Conservation (phyloP, 1,140 invertebrate species). For the Radopholus similis region DNA sequence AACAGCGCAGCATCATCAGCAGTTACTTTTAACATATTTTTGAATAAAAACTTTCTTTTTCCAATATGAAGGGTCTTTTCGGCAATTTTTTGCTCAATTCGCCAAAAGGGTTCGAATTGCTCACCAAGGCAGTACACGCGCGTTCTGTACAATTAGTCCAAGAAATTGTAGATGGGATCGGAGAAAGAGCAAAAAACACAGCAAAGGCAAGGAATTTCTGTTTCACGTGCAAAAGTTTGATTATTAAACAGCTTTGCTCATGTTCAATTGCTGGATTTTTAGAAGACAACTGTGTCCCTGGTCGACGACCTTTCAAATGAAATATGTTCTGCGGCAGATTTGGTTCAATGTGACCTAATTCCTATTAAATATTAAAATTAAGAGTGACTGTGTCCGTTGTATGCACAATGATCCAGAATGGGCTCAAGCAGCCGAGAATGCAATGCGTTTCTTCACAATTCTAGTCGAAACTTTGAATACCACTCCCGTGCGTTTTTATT, state of each 20-base stretch:
- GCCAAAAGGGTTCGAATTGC: conserved; percentile 28
- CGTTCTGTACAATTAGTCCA: conserved; percentile 7
- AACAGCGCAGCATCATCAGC: no score
- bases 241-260: background rate
- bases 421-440: conserved; percentile 32
- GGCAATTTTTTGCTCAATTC: conserved; percentile 28
- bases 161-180: conserved; percentile 15
- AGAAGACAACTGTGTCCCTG: conserved; percentile 41
- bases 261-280: background rate
- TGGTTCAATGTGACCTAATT: conserved; percentile 28
- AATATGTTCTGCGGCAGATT: conserved; percentile 44
- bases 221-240: background rate
- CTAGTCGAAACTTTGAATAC: conserved; percentile 47
- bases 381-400: conserved; percentile 39
- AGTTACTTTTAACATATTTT: no score
- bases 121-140: conserved; percentile 10
- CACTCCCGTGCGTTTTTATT: conserved; percentile 4
- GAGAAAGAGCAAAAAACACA: background rate
- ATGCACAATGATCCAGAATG: conserved; percentile 31
- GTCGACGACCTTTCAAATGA: conserved; percentile 41
- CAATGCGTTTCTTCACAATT: conserved; percentile 36
- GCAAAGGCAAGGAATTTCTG: background rate
- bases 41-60: no score
- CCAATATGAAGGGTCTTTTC: conserved; percentile 45
- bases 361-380: conserved; percentile 8